Percentiles rank a stretch among this genome's conserved stretches.
Evolutionary conservation across 1,140 invertebrate species (phyloP).

Genomic region (Atta cephalotes): DNA sequence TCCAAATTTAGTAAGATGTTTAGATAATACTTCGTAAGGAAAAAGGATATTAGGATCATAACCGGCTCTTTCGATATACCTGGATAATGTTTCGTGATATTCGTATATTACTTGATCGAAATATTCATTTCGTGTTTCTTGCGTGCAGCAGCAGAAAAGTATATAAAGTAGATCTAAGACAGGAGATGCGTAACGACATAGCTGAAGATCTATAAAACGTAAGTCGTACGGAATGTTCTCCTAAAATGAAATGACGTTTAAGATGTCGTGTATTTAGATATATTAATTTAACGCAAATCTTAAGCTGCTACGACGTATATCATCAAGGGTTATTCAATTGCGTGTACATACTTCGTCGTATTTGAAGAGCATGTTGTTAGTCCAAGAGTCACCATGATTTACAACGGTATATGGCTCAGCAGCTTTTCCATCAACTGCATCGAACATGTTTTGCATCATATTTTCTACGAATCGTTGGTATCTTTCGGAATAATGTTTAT

Average conservation of each 20-base stretch:
- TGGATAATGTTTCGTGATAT: conserved; percentile 84
- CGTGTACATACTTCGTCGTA: conserved; percentile 71
- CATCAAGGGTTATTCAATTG: background rate
- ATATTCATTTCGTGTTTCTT: conserved; percentile 82
- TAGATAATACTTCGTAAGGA: conserved; percentile 70
- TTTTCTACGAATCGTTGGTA: conserved; percentile 59
- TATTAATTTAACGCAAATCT: background rate
- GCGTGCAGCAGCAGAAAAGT: conserved; percentile 85
- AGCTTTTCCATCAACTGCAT: conserved; percentile 49
- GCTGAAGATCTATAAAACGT: conserved; percentile 86
- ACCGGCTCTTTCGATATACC: conserved; percentile 75
- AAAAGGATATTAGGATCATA: conserved; percentile 75
- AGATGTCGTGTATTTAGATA: background rate
- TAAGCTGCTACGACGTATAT: background rate
- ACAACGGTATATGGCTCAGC: conserved; percentile 77
- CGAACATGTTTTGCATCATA: conserved; percentile 14
- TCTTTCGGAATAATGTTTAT: conserved; percentile 54
- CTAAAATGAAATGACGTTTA: conserved; percentile 20
- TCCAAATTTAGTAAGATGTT: conserved; percentile 75
- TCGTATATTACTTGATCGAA: conserved; percentile 83
- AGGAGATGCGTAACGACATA: conserved; percentile 85
- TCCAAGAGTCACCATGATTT: conserved; percentile 81
- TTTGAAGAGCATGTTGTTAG: conserved; percentile 80
- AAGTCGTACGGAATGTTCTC: conserved; percentile 68
- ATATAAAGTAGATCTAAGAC: conserved; percentile 87